Percentiles rank a stretch among this genome's conserved stretches.
Conservation (phyloP, 2,113 vertebrate species). For the Rhagologus leucostigma region DNA sequence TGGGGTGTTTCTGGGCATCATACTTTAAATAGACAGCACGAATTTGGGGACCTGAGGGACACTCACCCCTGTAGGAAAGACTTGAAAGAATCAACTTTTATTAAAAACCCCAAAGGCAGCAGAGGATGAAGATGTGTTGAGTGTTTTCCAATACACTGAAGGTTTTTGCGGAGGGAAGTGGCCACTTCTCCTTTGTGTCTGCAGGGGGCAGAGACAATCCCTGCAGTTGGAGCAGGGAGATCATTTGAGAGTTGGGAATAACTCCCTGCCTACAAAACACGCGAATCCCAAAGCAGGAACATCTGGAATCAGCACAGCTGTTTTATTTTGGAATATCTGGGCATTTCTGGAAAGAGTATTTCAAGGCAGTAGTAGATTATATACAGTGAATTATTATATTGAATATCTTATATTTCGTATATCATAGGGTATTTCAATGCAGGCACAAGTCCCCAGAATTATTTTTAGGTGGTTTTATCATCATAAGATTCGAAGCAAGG, state of each 20-base stretch:
- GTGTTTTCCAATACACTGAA: rapidly evolving
- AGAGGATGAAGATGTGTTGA: background rate
- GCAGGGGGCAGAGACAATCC: slow-evolving; percentile 8
- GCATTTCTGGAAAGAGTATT: background rate
- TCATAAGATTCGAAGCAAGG: rapidly evolving
- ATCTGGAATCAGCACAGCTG: background rate
- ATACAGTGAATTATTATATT: background rate
- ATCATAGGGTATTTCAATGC: background rate
- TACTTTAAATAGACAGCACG: background rate
- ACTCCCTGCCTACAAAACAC: background rate
- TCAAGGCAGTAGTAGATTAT: background rate
- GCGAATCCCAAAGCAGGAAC: rapidly evolving
- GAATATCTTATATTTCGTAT: background rate
- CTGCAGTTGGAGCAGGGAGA: background rate
- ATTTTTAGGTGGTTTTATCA: background rate
- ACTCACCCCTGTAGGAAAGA: background rate
- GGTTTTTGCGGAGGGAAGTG: background rate
- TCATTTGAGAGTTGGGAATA: background rate
- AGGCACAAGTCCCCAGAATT: background rate
- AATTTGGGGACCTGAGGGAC: background rate
- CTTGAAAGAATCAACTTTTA: background rate
- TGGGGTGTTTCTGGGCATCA: rapidly evolving
- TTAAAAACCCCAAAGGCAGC: background rate
- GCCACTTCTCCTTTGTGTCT: background rate
- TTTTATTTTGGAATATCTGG: background rate